Evolutionary conservation across 37 sponge, comb jelly and placozoan species (phyloP).

Genomic region (Chondrosia reniformis): DNA sequence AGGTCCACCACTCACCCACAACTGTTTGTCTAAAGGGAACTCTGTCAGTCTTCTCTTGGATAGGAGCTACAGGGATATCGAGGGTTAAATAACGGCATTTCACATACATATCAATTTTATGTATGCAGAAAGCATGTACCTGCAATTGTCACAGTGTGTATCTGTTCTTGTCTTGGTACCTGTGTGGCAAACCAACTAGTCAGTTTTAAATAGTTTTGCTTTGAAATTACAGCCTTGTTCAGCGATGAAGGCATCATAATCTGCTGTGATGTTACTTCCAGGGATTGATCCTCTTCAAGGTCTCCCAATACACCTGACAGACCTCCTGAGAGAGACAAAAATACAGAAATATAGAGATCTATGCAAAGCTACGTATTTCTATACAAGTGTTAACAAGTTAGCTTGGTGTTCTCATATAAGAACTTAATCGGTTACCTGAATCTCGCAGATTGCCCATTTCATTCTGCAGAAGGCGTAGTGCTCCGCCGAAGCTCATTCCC

Average conservation of each 20-base stretch:
- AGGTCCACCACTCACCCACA: not conserved
- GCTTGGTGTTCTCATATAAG: no score
- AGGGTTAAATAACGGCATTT: no score
- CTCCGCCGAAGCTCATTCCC: not conserved
- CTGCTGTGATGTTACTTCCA: not conserved
- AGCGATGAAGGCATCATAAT: conserved; percentile 14
- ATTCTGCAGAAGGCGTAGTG: not conserved
- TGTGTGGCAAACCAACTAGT: conserved; percentile 73
- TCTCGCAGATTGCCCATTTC: no score
- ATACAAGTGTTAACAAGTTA: no score
- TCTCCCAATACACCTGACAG: not conserved
- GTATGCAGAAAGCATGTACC: no score
- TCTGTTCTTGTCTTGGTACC: conserved; percentile 45
- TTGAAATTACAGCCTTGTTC: conserved; percentile 37
- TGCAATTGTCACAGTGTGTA: conserved; percentile 36
- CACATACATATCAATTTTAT: no score
- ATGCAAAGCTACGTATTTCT: no score
- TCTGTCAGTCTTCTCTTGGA: not conserved
- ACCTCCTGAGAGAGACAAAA: no score
- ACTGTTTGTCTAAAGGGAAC: conserved; percentile 1
- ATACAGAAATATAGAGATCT: no score
- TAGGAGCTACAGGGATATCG: not conserved
- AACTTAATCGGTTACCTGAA: no score
- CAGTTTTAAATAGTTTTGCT: conserved; percentile 68
- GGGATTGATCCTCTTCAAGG: conserved; percentile 6